Evolutionary conservation across 2,888 invertebrate species (phyloP), one percentile per base, ranked within the genome.

Genomic region (Urechis unicinctus): DNA sequence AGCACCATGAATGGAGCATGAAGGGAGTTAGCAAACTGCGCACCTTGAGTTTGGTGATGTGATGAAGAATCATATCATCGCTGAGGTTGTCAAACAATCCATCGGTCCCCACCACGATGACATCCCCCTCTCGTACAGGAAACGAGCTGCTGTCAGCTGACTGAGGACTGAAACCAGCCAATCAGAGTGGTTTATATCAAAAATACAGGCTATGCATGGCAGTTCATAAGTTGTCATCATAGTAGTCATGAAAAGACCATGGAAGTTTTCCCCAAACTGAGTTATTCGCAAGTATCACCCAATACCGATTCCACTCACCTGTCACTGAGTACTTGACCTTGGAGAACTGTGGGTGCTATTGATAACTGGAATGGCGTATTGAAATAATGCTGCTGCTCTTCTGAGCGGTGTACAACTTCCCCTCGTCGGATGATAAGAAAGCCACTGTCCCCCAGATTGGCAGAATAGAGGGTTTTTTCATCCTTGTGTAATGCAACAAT

Each of bases 21-120:
- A n/a, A n/a, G n/a, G n/a, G n/a, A n/a, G n/a, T n/a, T n/a, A n/a
- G n/a, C n/a, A n/a, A n/a, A n/a, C n/a, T n/a, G n/a, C 47, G 9
- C 60, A 74, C 74, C 69, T 74, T 71, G 31, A 74, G 61, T 61
- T 66, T 65, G 13, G 63, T 54, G 6, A 64, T 44, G 48, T 93
- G 91, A 50, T 88, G 87, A 66, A 95, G 83, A 70, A 97, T 84
- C 75, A 94, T 84, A 64, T 88, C 86, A 71, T 92, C 92, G 59
- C 94, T 93, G 69, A 97, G 87, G 81, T 97, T 97, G 81, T 98
- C 97, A 81, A 97, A 98, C 55, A 98, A 90, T 53, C 97, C 97
- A 80, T 98, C 97, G 1, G 97, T 97, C 26, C 95, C 97, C 53
- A 96, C 85, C 42, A 96, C 83, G 71, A 96, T 91, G 24, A 81